A percentile compares a stretch with the other conserved stretches of the same genome.
These are phyloP conservation scores for Xestia ashworthii DNA, from an alignment of 2,888 invertebrate genomes.

Conservation along the genomic window DNA sequence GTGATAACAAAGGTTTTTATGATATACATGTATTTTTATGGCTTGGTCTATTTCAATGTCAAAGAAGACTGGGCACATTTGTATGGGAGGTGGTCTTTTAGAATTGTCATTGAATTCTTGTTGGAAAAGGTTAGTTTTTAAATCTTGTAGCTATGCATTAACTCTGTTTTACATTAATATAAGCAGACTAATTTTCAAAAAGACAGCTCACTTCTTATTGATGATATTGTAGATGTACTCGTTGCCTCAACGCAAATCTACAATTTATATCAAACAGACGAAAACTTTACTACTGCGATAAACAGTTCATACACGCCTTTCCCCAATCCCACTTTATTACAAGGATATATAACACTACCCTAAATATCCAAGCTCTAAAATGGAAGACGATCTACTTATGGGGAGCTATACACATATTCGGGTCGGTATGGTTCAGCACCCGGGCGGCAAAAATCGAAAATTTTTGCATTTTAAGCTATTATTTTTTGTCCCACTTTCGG, in stretches of 20 bases:
- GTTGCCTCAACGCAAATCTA: neutral
- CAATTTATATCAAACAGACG: neutral
- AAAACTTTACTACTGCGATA: constrained; percentile 14
- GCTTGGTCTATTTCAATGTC: neutral
- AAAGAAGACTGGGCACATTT: neutral
- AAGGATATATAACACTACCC: neutral
- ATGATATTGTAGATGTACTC: neutral
- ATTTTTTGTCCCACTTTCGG: neutral
- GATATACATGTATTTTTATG: too few relatives aligned
- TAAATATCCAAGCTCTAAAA: neutral
- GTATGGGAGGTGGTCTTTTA: neutral
- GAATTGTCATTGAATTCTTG: too few relatives aligned
- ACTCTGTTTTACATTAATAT: too few relatives aligned
- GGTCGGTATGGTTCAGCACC: neutral
- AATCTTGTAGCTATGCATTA: too few relatives aligned
- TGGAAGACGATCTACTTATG: neutral
- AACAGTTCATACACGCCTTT: neutral
- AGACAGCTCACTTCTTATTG: too few relatives aligned
- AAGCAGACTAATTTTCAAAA: too few relatives aligned
- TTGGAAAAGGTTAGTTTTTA: too few relatives aligned
- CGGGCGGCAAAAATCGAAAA: neutral
- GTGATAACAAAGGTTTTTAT: neutral
- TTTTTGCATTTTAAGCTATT: neutral
- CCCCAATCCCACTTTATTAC: neutral
- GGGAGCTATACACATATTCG: neutral